A percentile compares a stretch with the other conserved stretches of the same genome.
These are phyloP conservation scores for Hirudinaria manillensis DNA, from an alignment of 2,888 invertebrate species.

Conservation along the genomic window DNA sequence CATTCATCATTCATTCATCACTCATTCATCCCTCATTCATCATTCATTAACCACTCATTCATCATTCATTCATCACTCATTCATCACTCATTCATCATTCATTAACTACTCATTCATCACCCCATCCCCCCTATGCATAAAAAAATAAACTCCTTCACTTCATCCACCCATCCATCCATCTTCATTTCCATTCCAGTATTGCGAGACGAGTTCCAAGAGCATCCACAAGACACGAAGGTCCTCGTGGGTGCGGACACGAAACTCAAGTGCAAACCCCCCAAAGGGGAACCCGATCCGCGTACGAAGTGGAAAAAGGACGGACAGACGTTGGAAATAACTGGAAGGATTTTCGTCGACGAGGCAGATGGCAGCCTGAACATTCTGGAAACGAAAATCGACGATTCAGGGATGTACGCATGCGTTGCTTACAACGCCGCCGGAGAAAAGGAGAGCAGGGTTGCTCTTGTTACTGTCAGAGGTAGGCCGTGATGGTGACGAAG, in stretches of 20 bases:
- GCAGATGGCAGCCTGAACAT: slow-evolving; percentile 76
- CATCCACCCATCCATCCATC: background rate
- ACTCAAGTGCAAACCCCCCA: slow-evolving; percentile 80
- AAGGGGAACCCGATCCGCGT: slow-evolving; percentile 80
- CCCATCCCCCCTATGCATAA: too few species aligned
- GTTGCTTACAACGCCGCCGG: slow-evolving; percentile 86
- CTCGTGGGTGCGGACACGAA: slow-evolving; percentile 64
- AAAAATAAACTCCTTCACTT: too few species aligned
- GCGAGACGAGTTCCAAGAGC: slow-evolving; percentile 78
- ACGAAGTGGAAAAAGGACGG: slow-evolving; percentile 79
- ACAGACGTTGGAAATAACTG: slow-evolving; percentile 14
- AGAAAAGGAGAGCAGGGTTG: slow-evolving; percentile 69
- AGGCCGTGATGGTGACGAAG: background rate
- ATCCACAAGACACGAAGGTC: slow-evolving; percentile 74
- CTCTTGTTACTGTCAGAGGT: slow-evolving; percentile 60
- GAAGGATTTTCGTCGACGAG: slow-evolving; percentile 22
- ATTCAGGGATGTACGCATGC: slow-evolving; percentile 86
- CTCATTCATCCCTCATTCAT: background rate
- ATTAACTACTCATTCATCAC: too few species aligned
- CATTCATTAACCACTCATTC: background rate
- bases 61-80: too few species aligned
- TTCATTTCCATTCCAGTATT: slow-evolving; percentile 64
- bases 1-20: too few species aligned
- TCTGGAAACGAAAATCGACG: slow-evolving; percentile 66
- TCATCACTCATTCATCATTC: too few species aligned